Base-by-base conservation (phyloP, 1,140 invertebrate genomes). In the Caenorhabditis remanei region DNA sequence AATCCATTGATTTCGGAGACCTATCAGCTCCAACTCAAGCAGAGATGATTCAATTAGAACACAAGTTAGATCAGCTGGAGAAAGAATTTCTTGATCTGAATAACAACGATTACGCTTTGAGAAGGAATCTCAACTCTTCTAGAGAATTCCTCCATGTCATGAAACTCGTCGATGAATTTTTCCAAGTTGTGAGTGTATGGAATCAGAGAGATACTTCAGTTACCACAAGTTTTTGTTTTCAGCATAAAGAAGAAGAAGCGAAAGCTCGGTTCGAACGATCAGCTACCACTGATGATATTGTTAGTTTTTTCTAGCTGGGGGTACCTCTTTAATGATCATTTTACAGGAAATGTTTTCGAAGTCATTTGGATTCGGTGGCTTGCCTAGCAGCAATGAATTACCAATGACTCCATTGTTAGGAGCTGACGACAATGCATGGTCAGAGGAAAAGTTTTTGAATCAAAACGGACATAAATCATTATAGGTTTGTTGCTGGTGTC, bases 401-500 rank as follows among this genome's bases (percentile, higher is more conserved):
- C 89, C 86, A 90, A 90, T 40, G 89, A 79, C 71, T 24, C 71
- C 71, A 7, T n/a, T 79, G 1, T 7, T 79, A 11, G 46, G 19
- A 50, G 88, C 40, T 88, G 91, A 89, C 89, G 82, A 83, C 24
- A 65, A 83, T 85, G 83, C 53, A 88, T 53, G 53, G 48, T 87
- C 2, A 40, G 32, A 55, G 5, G 8, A 46, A 79, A 32, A 83
- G 24, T 50, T 9, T 24, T 46, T 32, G 24, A 16, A 24, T n/a
- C 16, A n/a, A n/a, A 58, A 8, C 8, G 7, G 1, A 32, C 40
- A 13, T 63, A 13, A 0, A 32, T 63, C 21, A 24, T 90, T 90
- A 11, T 50, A 94, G 94, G 21, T 94, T 94, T 90, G 90, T 94
- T 21, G 93, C 94, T 86, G 94, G 94, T 46, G 94, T 94, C 0